phyloP scores from a whole-genome alignment of 2,797 vertebrate species.

The Emydoidea blandingii region DNA sequence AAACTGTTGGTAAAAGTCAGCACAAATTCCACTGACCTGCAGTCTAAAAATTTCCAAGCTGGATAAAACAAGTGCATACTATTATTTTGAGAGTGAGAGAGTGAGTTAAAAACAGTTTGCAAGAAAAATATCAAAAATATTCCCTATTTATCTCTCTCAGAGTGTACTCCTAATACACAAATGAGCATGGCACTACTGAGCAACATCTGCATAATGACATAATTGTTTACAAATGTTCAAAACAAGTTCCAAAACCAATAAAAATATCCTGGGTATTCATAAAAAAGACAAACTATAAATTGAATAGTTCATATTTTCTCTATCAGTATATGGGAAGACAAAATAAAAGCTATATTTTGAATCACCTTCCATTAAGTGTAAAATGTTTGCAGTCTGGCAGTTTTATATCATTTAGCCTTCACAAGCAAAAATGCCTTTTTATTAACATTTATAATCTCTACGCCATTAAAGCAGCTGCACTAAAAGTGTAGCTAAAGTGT shows the following conservation, averaged over 20 bases:
- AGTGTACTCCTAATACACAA: conserved; percentile 38
- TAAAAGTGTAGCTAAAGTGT: conserved; percentile 7
- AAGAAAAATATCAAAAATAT: neutral
- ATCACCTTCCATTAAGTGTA: conserved; percentile 54
- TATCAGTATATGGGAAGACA: conserved; percentile 58
- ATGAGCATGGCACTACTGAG: conserved; percentile 37
- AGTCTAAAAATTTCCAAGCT: neutral
- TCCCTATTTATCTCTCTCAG: neutral
- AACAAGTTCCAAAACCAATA: conserved; percentile 52
- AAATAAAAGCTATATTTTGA: conserved; percentile 64
- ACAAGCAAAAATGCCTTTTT: conserved; percentile 50
- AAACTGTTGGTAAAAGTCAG: neutral
- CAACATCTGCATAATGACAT: conserved; percentile 57
- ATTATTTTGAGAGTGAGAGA: neutral
- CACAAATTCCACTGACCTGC: neutral
- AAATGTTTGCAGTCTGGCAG: conserved; percentile 24
- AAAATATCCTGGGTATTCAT: conserved; percentile 67
- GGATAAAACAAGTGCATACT: neutral
- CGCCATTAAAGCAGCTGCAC: conserved; percentile 8
- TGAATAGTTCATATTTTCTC: conserved; percentile 52
- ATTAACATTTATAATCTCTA: conserved; percentile 58
- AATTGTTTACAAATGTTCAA: conserved; percentile 68
- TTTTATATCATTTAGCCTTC: conserved; percentile 35
- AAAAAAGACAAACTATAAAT: conserved; percentile 63
- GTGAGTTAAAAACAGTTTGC: neutral